Conservation (phyloP, 2,888 invertebrate species). For the Agrochola circellaris region DNA sequence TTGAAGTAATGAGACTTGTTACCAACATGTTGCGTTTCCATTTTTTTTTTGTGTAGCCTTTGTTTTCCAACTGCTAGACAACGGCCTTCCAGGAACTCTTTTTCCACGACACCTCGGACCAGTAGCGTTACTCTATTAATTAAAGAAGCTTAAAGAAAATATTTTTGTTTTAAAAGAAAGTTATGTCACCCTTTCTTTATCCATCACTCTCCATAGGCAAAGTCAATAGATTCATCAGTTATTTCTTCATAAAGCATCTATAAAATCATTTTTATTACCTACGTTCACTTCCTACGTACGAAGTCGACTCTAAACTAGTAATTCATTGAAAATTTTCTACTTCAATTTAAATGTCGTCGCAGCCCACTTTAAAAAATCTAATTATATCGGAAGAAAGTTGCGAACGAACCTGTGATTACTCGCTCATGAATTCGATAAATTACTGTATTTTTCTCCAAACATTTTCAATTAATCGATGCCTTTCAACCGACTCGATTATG, state of each 20-base stretch:
- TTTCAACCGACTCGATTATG: constrained; percentile 71
- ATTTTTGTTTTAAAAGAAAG: background rate
- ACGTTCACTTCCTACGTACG: constrained; percentile 47
- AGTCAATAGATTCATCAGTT: background rate
- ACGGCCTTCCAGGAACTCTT: background rate
- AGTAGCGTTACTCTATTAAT: background rate
- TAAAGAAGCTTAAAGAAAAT: background rate
- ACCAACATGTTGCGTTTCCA: background rate
- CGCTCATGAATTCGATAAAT: constrained; percentile 77
- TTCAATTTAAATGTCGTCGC: constrained; percentile 76
- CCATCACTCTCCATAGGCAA: too few species aligned
- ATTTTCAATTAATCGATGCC: constrained; percentile 73
- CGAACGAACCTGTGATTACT: constrained; percentile 75
- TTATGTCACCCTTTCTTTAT: background rate
- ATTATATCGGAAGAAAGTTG: constrained; percentile 76
- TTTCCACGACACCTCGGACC: background rate
- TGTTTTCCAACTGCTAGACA: background rate
- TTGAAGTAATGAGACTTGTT: background rate
- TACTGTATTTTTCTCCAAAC: constrained; percentile 76
- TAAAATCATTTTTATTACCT: constrained; percentile 22
- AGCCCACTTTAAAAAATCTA: constrained; percentile 75
- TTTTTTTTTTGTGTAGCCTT: background rate
- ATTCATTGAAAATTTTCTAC: constrained; percentile 72
- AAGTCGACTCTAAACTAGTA: constrained; percentile 45
- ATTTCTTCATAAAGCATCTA: constrained; percentile 7